These are phyloP conservation scores for Pseudoips prasinana DNA, from an alignment of 2,888 invertebrate species.

Conservation along the genomic window DNA sequence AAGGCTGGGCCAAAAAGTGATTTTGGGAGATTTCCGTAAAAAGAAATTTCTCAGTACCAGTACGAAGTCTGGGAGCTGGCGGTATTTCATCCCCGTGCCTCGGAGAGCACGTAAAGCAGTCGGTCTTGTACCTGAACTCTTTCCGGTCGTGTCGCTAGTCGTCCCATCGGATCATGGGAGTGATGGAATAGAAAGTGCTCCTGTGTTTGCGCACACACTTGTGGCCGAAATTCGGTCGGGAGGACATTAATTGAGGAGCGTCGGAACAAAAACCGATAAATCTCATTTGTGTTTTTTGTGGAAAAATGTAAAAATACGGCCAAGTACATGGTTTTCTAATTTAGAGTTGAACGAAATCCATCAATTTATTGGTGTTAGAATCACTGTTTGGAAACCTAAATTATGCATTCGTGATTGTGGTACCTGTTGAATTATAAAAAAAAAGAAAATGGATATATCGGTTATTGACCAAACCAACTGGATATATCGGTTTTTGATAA, in stretches of 20 bases:
- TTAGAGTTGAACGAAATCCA: conserved; percentile 13
- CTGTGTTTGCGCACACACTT: too few relatives aligned
- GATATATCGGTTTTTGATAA: conserved; percentile 11
- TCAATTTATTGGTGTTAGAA: conserved; percentile 13
- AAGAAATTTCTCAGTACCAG: too few relatives aligned
- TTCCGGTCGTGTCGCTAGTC: too few relatives aligned
- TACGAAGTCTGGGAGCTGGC: too few relatives aligned
- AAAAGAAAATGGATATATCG: conserved; percentile 9
- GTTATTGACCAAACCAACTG: conserved; percentile 10
- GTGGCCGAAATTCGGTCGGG: too few relatives aligned
- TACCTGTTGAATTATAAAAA: conserved; percentile 11
- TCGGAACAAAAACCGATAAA: conserved; percentile 14
- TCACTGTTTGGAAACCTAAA: conserved; percentile 13
- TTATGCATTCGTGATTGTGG: conserved; percentile 10
- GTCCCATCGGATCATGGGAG: too few relatives aligned
- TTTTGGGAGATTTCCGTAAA: too few relatives aligned
- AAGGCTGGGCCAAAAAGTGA: too few relatives aligned
- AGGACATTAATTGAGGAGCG: conserved; percentile 5
- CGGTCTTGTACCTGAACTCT: too few relatives aligned
- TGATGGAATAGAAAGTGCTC: too few relatives aligned
- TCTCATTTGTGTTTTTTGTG: conserved; percentile 10
- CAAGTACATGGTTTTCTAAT: conserved; percentile 11
- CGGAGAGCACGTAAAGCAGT: too few relatives aligned
- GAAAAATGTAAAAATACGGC: conserved; percentile 11
- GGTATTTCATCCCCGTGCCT: too few relatives aligned